Evolutionary conservation across 2,888 invertebrate genomes (phyloP).

Genomic region (Pyrrhosoma nymphula): DNA sequence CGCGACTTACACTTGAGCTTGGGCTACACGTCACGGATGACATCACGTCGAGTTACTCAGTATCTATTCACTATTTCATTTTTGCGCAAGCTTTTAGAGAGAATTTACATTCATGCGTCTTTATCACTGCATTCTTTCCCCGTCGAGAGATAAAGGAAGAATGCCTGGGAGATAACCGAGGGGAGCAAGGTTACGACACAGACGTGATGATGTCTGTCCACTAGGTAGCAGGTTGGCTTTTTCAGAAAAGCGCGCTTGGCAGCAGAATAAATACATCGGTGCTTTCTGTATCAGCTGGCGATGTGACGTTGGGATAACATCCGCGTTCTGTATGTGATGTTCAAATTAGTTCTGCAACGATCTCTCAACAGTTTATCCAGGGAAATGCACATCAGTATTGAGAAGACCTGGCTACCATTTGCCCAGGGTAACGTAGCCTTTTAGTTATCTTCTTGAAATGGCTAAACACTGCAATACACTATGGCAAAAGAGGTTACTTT

Average conservation of each 20-base stretch:
- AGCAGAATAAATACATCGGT: background rate
- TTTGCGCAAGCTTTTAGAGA: background rate
- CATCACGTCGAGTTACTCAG: background rate
- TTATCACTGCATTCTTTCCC: background rate
- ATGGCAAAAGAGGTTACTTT: too few relatives aligned
- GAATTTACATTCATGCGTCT: background rate
- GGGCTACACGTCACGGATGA: background rate
- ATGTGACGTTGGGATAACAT: background rate
- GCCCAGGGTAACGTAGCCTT: too few relatives aligned
- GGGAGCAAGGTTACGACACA: background rate
- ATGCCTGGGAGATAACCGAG: background rate
- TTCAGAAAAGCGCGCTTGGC: background rate
- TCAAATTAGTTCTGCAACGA: background rate
- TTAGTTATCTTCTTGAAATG: too few relatives aligned
- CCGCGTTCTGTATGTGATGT: background rate
- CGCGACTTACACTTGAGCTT: background rate
- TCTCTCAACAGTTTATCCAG: background rate
- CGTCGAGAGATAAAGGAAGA: background rate
- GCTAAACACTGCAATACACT: too few relatives aligned
- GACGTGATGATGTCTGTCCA: background rate
- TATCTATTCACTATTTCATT: background rate
- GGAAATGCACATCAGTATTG: too few relatives aligned
- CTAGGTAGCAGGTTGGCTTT: background rate
- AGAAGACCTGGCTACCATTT: too few relatives aligned
- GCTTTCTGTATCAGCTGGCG: background rate